These are phyloP conservation scores for Urocynchramus pylzowi DNA, from an alignment of 2,113 vertebrate species.

Conservation along the genomic window DNA sequence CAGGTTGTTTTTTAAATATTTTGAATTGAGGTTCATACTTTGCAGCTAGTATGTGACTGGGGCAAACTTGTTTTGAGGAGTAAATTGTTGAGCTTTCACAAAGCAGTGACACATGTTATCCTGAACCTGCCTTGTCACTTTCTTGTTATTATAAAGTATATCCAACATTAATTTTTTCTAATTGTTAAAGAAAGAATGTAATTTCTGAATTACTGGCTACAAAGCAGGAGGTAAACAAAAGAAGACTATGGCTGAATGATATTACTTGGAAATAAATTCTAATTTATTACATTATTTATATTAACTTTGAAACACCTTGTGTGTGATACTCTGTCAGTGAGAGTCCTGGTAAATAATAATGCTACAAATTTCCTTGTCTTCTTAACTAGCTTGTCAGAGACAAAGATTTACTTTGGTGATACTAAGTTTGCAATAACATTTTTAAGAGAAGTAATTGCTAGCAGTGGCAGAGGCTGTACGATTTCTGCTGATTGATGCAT, in stretches of 20 bases:
- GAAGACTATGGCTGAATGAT: background rate
- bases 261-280: background rate
- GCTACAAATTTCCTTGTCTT: background rate
- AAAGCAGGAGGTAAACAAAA: background rate
- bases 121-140: background rate
- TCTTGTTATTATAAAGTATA: background rate
- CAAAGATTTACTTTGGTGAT: background rate
- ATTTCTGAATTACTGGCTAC: background rate
- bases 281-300: background rate
- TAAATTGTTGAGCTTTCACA: background rate
- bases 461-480: background rate
- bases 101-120: background rate
- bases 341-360: background rate
- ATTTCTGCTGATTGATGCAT: background rate
- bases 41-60: background rate
- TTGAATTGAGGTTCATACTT: background rate
- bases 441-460: background rate
- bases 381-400: background rate
- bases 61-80: background rate
- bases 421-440: background rate
- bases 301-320: background rate
- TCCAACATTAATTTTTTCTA: background rate
- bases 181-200: background rate
- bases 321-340: background rate
- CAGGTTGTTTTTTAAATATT: background rate